Evolutionary conservation across 1,140 invertebrate species (phyloP).

Genomic region (Magallana gigas): DNA sequence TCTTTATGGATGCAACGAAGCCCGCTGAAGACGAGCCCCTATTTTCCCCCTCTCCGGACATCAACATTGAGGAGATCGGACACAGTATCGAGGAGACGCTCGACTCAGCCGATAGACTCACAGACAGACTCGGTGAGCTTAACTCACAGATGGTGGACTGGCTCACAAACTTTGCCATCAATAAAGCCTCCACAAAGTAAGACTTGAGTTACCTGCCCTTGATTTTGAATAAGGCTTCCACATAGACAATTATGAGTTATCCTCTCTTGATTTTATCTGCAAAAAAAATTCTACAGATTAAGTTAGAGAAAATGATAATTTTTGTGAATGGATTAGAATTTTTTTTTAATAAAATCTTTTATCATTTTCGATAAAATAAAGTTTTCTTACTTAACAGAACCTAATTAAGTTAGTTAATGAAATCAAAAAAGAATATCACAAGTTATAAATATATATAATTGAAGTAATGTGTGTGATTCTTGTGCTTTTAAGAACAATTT

Average conservation of each 20-base stretch:
- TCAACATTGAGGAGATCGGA: slow-evolving; percentile 74
- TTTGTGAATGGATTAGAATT: too few species aligned
- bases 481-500: slow-evolving; percentile 3
- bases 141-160: slow-evolving; percentile 76
- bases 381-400: too few species aligned
- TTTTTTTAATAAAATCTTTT: too few species aligned
- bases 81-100: slow-evolving; percentile 72
- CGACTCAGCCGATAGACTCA: slow-evolving; percentile 69
- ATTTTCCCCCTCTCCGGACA: slow-evolving; percentile 69
- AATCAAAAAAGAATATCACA: too few species aligned
- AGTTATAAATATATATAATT: too few species aligned
- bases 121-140: slow-evolving; percentile 69
- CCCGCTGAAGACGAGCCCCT: slow-evolving; percentile 73
- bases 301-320: too few species aligned
- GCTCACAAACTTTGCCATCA: slow-evolving; percentile 71
- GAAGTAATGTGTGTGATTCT: background rate
- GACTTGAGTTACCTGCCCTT: slow-evolving; percentile 33
- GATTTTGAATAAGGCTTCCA: background rate
- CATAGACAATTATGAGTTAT: background rate
- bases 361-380: too few species aligned
- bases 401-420: too few species aligned
- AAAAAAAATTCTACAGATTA: background rate
- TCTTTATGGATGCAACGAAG: slow-evolving; percentile 75
- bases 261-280: background rate
- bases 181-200: slow-evolving; percentile 73